These are phyloP conservation scores for Petrocephalus microphthalmus DNA, from an alignment of 2,113 vertebrate genomes.

Conservation along the genomic window DNA sequence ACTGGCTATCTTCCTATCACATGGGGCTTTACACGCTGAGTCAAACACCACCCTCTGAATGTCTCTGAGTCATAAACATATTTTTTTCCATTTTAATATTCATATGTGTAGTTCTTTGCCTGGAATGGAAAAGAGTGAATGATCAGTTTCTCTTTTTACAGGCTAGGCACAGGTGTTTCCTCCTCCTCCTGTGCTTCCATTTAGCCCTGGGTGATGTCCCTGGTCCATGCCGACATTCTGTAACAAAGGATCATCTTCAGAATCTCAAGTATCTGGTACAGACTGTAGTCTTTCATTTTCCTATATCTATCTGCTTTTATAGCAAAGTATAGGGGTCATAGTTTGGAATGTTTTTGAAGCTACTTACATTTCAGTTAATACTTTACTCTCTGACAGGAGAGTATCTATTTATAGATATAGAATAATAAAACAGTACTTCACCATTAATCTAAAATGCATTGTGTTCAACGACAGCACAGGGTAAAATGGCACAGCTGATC, in stretches of 20 bases:
- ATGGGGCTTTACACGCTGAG: not conserved
- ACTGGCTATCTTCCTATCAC: not conserved
- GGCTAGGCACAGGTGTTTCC: constrained; percentile 44
- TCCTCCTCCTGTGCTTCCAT: constrained; percentile 42
- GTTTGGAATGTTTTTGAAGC: not conserved
- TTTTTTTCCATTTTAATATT: not conserved
- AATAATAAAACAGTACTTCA: not conserved
- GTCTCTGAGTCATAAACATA: too few species aligned
- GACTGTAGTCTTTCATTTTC: not conserved
- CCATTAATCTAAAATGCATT: not conserved
- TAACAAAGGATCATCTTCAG: constrained; percentile 43
- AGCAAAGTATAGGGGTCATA: not conserved
- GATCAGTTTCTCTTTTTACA: constrained; percentile 19
- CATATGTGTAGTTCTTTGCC: not conserved
- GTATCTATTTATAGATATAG: too few species aligned
- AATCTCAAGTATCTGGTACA: constrained; percentile 43
- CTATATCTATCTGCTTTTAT: not conserved
- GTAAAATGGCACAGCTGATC: not conserved
- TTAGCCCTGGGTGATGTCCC: constrained; percentile 38
- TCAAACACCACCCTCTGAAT: not conserved
- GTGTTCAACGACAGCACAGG: not conserved
- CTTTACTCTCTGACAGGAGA: not conserved
- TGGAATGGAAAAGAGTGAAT: not conserved
- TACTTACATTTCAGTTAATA: not conserved
- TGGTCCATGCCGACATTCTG: constrained; percentile 45